Conservation (phyloP, 2,888 invertebrate genomes). For the Stenodera caucasica region DNA sequence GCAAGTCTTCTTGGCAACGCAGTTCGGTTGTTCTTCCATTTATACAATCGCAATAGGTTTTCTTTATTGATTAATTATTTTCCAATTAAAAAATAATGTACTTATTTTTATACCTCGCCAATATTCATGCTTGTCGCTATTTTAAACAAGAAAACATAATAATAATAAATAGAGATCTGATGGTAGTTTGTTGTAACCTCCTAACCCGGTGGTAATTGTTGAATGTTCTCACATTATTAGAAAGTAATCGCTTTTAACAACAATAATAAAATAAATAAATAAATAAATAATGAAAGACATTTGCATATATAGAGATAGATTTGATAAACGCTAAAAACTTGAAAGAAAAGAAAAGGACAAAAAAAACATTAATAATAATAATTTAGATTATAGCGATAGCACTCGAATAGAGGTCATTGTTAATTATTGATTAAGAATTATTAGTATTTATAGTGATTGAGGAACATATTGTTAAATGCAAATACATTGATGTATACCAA, state of each 20-base stretch:
- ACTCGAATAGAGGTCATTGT: slow-evolving; percentile 52
- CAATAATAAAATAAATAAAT: background rate
- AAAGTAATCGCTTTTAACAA: slow-evolving; percentile 21
- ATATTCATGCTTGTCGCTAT: slow-evolving; percentile 46
- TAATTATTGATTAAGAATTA: slow-evolving; percentile 53
- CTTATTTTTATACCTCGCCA: slow-evolving; percentile 42
- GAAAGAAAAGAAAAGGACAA: slow-evolving; percentile 35
- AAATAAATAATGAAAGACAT: background rate
- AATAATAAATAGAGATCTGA: too few species aligned
- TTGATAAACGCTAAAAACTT: slow-evolving; percentile 18
- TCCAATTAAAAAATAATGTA: slow-evolving; percentile 27
- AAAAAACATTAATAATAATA: slow-evolving; percentile 20
- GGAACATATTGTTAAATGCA: slow-evolving; percentile 45
- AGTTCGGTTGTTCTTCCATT: slow-evolving; percentile 42
- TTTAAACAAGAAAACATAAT: slow-evolving; percentile 31
- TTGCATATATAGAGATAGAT: slow-evolving; percentile 1
- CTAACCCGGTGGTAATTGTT: slow-evolving; percentile 30
- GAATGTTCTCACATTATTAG: slow-evolving; percentile 25
- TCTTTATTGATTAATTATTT: slow-evolving; percentile 22
- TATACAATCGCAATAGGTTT: slow-evolving; percentile 37
- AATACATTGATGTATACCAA: slow-evolving; percentile 44
- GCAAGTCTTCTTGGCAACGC: slow-evolving; percentile 17
- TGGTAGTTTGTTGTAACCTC: slow-evolving; percentile 34
- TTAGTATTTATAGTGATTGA: slow-evolving; percentile 34
- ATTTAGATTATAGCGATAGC: slow-evolving; percentile 39